phyloP scores from a whole-genome alignment of 2,113 vertebrate genomes.

The Limanda limanda region DNA sequence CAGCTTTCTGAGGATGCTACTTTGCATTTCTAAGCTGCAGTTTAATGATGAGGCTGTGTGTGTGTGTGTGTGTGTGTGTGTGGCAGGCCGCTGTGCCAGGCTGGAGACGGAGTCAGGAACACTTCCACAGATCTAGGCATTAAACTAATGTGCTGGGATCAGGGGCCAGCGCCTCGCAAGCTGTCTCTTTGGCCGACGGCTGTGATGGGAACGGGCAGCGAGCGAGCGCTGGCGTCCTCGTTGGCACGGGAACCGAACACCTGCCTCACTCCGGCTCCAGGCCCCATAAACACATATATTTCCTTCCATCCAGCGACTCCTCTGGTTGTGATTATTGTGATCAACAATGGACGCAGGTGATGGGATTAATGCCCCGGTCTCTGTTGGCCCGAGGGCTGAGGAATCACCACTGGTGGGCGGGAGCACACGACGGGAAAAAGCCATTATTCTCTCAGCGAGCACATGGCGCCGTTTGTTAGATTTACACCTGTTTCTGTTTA shows the following conservation, averaged over 20 bases:
- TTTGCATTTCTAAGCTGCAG: slow-evolving; percentile 58
- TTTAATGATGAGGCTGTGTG: slow-evolving; percentile 24
- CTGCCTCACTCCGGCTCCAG: slow-evolving; percentile 77
- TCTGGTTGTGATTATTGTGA: slow-evolving; percentile 70
- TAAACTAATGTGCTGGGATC: slow-evolving; percentile 82
- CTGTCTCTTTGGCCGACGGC: slow-evolving; percentile 79
- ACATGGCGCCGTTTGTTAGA: slow-evolving; percentile 47
- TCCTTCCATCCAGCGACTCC: slow-evolving; percentile 59
- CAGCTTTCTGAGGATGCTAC: slow-evolving; percentile 50
- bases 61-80: not conserved
- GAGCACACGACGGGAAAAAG: slow-evolving; percentile 34
- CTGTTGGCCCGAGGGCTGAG: slow-evolving; percentile 9
- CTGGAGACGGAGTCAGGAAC: slow-evolving; percentile 58
- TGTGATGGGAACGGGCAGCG: slow-evolving; percentile 66
- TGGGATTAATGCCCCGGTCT: slow-evolving; percentile 45
- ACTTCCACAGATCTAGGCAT: slow-evolving; percentile 76
- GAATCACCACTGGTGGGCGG: slow-evolving; percentile 18
- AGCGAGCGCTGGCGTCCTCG: slow-evolving; percentile 48
- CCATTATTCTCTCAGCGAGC: slow-evolving; percentile 38
- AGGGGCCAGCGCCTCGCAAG: slow-evolving; percentile 76
- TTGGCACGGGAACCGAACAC: slow-evolving; percentile 79
- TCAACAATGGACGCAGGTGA: slow-evolving; percentile 64
- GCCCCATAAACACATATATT: slow-evolving; percentile 69
- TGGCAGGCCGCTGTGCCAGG: slow-evolving; percentile 43
- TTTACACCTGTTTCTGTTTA: slow-evolving; percentile 48